Base-by-base conservation (phyloP, 2,797 vertebrate species). In the Macropus fuliginosus region DNA sequence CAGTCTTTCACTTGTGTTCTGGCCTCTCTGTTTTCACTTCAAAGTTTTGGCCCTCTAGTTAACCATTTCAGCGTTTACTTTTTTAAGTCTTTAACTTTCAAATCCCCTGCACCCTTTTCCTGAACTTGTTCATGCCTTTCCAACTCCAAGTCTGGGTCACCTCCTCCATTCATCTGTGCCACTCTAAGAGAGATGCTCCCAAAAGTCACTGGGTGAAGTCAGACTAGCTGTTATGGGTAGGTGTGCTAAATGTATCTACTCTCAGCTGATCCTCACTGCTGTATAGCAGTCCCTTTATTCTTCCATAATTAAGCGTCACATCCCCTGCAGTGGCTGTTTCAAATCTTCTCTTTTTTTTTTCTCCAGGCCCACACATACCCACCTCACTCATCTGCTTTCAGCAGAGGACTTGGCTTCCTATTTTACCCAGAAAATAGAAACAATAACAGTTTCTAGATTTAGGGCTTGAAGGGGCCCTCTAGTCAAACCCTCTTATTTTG, bases 41-140 rank as follows among this genome's bases (percentile, higher is more conserved):
- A 91, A 59, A 59, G 16, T 21, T 46, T 91, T 93, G 92, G 27
- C 46, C 52, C 56, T 54, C 56, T 90, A 18, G 54, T 95, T 95
- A 57, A 54, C 95, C 29, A 27, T 6, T 52, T 74, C n/a, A 21
- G 66, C 66, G 24, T 40, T 74, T 40, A 40, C 6, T 74, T 1
- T 74, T 74, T 74, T 18, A 74, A 40, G 16, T 74, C 62, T 74
- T n/a, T 21, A 74, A 74, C 66, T 40, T 74, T 74, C 24, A 28
- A 56, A 18, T 1, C 24, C 8, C 18, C 6, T 40, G 66, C n/a
- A 40, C 40, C 54, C 46, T 74, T 24, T 87, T 74, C 52, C 46
- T 27, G 91, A 40, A 40, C 94, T 90, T 93, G 12, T n/a, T 92
- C 56, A 74, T 62, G 29, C 21, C 31, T 56, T 81, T 91, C 90